Conservation (phyloP, 1,140 invertebrate genomes). For the Thereuonema tuberculata region DNA sequence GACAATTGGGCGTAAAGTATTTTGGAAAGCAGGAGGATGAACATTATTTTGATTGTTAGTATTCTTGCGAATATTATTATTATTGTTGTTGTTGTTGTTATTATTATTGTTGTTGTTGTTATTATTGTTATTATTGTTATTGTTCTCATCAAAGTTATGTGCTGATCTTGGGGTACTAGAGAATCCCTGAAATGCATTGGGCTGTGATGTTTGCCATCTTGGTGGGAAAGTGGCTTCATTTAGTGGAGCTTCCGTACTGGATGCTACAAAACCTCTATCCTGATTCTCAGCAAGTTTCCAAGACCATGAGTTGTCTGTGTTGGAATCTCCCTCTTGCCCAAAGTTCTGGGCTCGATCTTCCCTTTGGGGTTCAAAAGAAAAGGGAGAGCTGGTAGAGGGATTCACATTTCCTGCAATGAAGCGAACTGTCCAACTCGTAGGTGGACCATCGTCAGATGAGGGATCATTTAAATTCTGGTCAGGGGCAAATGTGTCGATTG, state of each 20-base stretch:
- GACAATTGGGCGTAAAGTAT: no score
- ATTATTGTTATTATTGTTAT: no score
- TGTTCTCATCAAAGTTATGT: no score
- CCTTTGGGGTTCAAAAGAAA: not conserved
- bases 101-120: no score
- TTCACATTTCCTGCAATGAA: not conserved
- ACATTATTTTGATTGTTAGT: no score
- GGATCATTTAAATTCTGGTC: not conserved
- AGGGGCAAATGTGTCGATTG: not conserved
- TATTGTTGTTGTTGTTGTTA: no score
- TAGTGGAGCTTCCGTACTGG: not conserved
- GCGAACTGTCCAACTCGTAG: not conserved
- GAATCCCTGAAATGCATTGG: no score
- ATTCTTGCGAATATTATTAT: no score
- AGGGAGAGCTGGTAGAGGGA: not conserved
- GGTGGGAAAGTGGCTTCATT: not conserved
- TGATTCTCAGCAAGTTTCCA: not conserved
- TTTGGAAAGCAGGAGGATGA: no score
- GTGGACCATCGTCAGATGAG: not conserved
- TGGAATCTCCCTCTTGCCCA: not conserved
- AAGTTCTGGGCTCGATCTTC: no score
- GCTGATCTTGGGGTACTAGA: no score
- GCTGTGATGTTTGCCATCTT: no score
- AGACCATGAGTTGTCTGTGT: not conserved
- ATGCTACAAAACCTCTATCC: not conserved